These are phyloP conservation scores for Amorpha juglandis DNA, from an alignment of 2,888 invertebrate species.

Conservation along the genomic window DNA sequence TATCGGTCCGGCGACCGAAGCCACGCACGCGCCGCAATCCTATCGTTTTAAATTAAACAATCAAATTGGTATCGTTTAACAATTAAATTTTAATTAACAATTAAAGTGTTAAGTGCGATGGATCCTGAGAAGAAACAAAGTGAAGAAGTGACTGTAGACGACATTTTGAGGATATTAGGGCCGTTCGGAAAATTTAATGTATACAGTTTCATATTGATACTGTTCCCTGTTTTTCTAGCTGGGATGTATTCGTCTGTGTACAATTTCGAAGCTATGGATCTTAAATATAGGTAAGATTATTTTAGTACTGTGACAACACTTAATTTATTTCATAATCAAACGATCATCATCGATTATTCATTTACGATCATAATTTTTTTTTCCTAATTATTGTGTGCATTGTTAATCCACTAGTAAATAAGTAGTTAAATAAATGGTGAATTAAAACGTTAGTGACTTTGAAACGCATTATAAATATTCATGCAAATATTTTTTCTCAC, in stretches of 20 bases:
- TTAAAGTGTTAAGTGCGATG: conserved; percentile 49
- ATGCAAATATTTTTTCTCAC: too few species aligned
- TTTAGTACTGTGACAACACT: too few species aligned
- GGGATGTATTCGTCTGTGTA: conserved; percentile 79
- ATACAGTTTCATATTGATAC: conserved; percentile 65
- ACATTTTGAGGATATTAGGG: conserved; percentile 69
- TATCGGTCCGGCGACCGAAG: conserved; percentile 55
- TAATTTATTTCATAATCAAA: neutral
- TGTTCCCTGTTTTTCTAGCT: conserved; percentile 72
- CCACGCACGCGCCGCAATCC: conserved; percentile 48
- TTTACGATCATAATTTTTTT: too few species aligned
- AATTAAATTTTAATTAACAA: conserved; percentile 20
- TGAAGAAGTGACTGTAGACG: conserved; percentile 72
- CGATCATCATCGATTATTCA: too few species aligned
- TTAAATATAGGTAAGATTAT: conserved; percentile 67
- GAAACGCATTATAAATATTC: too few species aligned
- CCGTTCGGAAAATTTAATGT: conserved; percentile 75
- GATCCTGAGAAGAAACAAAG: conserved; percentile 69
- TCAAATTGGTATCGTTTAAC: conserved; percentile 28
- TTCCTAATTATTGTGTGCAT: too few species aligned
- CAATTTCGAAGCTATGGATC: conserved; percentile 78
- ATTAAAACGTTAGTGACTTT: too few species aligned
- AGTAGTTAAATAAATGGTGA: too few species aligned
- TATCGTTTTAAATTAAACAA: conserved; percentile 28
- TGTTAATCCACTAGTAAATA: too few species aligned